Conservation (phyloP, 2,888 invertebrate species). For the Apomyelois bistriatella region DNA sequence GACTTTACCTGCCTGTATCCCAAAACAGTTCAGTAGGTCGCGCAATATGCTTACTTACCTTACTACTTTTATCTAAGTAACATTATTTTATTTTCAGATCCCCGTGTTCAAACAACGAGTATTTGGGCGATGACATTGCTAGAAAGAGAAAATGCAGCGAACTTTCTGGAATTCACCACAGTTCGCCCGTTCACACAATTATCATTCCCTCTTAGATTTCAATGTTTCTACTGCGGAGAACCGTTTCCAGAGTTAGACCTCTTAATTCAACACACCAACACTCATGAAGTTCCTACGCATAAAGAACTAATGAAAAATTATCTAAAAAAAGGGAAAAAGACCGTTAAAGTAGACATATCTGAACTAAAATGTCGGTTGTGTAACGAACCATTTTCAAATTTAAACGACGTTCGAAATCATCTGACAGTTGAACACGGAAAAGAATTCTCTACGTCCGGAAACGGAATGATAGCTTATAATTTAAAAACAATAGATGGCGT, state of each 20-base stretch:
- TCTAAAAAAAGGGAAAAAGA: conserved; percentile 31
- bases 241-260: conserved; percentile 23
- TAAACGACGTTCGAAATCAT: conserved; percentile 26
- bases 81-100: conserved; percentile 12
- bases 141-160: conserved; percentile 30
- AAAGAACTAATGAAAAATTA: conserved; percentile 23
- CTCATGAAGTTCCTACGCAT: conserved; percentile 14
- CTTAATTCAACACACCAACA: conserved; percentile 15
- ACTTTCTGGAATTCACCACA: conserved; percentile 28
- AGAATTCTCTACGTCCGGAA: conserved; percentile 26
- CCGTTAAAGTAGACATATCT: conserved; percentile 33
- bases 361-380: conserved; percentile 31
- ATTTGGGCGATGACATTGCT: conserved; percentile 28
- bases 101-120: conserved; percentile 20
- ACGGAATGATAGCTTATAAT: conserved; percentile 27
- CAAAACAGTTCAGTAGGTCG: no score
- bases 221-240: conserved; percentile 33
- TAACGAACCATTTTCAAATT: conserved; percentile 18
- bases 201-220: conserved; percentile 28
- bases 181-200: conserved; percentile 31
- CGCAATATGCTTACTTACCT: no score
- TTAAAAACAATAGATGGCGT: conserved; percentile 21
- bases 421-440: conserved; percentile 23
- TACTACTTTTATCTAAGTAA: no score
- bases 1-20: no score